Percentiles rank a stretch among this genome's conserved stretches.
Evolutionary conservation across 2,797 vertebrate species (phyloP).

Genomic region (Hephaestus fuliginosus): DNA sequence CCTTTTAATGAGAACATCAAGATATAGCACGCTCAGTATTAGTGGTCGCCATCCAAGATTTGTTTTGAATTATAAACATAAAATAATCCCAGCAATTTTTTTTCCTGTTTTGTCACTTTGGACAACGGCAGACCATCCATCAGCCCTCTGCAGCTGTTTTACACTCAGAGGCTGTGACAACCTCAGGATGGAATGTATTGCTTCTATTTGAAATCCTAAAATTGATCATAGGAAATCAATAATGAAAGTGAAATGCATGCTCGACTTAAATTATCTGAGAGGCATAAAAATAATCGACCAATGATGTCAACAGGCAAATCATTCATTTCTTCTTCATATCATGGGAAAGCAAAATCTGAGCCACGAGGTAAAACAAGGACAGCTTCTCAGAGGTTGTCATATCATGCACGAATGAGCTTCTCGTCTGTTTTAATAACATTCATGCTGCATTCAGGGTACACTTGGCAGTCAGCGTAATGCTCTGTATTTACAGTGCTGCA

Average conservation of each 20-base stretch:
- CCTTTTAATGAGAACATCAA: conserved; percentile 37
- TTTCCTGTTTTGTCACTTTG: conserved; percentile 54
- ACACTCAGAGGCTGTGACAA: conserved; percentile 45
- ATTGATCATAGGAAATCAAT: conserved; percentile 47
- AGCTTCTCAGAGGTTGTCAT: conserved; percentile 26
- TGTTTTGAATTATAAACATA: conserved; percentile 46
- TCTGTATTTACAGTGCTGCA: conserved; percentile 16
- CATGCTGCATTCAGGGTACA: conserved; percentile 18
- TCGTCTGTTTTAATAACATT: conserved; percentile 38
- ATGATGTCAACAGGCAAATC: conserved; percentile 16
- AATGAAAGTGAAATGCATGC: conserved; percentile 30
- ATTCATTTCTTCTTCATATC: background rate
- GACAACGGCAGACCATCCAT: conserved; percentile 48
- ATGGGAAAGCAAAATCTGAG: conserved; percentile 32
- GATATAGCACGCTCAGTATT: conserved; percentile 9
- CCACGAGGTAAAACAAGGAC: conserved; percentile 47
- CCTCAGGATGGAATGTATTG: conserved; percentile 47
- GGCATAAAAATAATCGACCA: conserved; percentile 28
- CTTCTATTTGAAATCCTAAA: conserved; percentile 38
- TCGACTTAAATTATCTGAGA: conserved; percentile 40
- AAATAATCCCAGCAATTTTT: conserved; percentile 23
- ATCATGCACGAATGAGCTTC: conserved; percentile 32
- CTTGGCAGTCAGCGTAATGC: conserved; percentile 18
- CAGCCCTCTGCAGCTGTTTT: conserved; percentile 63
- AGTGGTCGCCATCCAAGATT: conserved; percentile 35